These are phyloP conservation scores for Trematocara unimaculatum DNA, from an alignment of 2,113 vertebrate genomes.

Conservation along the genomic window DNA sequence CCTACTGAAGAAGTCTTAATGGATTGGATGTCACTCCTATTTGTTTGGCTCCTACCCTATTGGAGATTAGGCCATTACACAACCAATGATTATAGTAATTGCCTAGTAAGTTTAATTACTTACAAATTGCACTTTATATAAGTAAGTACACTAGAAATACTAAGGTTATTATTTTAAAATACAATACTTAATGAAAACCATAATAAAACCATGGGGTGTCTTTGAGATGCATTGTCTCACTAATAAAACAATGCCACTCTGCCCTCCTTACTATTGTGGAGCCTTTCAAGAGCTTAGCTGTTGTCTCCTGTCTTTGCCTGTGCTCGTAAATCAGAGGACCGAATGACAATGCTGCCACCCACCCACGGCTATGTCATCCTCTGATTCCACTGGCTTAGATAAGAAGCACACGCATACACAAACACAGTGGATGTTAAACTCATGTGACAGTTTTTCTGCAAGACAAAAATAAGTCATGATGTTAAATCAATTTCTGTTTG, in stretches of 20 bases:
- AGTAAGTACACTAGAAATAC: background rate
- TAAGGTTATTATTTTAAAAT: background rate
- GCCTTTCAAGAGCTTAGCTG: constrained; percentile 44
- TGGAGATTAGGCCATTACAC: constrained; percentile 4
- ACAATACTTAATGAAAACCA: background rate
- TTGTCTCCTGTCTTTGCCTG: constrained; percentile 25
- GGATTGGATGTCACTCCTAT: background rate
- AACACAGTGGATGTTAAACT: constrained; percentile 19
- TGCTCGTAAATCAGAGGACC: constrained; percentile 14
- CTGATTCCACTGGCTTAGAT: background rate
- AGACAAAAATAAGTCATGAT: constrained; percentile 17
- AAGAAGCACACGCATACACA: background rate
- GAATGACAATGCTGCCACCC: constrained; percentile 11
- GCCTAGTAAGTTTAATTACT: background rate
- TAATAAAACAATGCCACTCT: constrained; percentile 24
- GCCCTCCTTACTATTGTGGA: constrained; percentile 29
- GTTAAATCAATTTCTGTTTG: constrained; percentile 12
- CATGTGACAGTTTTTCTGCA: constrained; percentile 39
- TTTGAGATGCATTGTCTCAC: background rate
- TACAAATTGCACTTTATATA: background rate
- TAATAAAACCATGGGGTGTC: background rate
- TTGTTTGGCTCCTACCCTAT: background rate
- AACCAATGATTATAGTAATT: background rate
- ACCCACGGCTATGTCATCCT: constrained; percentile 13
- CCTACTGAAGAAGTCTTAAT: background rate